Percentiles rank a stretch among this genome's conserved stretches.
phyloP scores from a whole-genome alignment of 2,797 vertebrate genomes.

The Macropodus opercularis region DNA sequence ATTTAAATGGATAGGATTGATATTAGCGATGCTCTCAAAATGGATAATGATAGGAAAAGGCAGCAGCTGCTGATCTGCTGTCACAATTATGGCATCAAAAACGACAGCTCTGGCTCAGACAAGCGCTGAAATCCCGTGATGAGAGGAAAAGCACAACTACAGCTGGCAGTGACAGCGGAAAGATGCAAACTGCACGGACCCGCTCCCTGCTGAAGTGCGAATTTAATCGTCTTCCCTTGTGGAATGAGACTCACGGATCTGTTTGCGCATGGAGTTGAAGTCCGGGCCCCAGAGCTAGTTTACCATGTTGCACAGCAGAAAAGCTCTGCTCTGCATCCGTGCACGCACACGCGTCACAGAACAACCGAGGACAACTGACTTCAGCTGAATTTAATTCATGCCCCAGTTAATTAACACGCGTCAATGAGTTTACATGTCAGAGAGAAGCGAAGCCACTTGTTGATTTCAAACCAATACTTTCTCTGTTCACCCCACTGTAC shows the following conservation, averaged over 20 bases:
- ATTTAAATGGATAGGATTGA: conserved; percentile 11
- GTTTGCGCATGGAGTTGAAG: conserved; percentile 23
- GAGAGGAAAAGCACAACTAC: conserved; percentile 10
- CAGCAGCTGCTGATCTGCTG: background rate
- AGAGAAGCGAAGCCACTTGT: background rate
- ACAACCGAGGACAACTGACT: background rate
- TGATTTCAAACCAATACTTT: too few species aligned
- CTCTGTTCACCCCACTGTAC: too few species aligned
- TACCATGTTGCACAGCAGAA: conserved; percentile 41
- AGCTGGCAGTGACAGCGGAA: background rate
- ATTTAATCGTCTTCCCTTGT: conserved; percentile 32
- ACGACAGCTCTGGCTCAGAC: conserved; percentile 13
- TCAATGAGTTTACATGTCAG: background rate
- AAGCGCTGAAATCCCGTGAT: conserved; percentile 6
- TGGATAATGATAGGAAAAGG: conserved; percentile 6
- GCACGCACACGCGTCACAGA: background rate
- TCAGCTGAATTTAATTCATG: background rate
- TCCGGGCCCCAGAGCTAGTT: background rate
- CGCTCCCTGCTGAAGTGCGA: conserved; percentile 8
- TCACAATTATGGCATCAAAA: background rate
- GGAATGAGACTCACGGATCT: conserved; percentile 29
- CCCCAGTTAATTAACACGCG: background rate
- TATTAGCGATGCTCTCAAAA: background rate
- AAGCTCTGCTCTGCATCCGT: conserved; percentile 11
- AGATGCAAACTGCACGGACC: background rate